Base-by-base conservation (phyloP, 2,797 vertebrate species). In the Melanogrammus aeglefinus region DNA sequence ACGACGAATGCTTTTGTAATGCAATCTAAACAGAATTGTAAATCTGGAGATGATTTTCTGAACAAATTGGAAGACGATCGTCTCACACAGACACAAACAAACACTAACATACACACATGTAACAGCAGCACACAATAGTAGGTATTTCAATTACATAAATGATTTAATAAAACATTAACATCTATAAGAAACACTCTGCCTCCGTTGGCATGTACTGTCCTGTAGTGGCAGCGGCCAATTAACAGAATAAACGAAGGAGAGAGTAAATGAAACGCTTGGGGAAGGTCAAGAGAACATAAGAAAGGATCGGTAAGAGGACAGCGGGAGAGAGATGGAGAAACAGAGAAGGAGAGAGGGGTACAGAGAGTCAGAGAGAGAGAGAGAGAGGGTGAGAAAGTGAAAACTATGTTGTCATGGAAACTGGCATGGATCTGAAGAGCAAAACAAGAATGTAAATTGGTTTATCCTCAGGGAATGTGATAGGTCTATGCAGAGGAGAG, bases 361-460 rank as follows among this genome's bases (percentile, higher is more conserved):
- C 79, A 79, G 73, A 80, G 78, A 70, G 74, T 78, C 41, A 77
- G 66, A 44, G 72, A 78, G 82, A 77, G 66, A 44, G 72, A 78
- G 82, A 79, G 75, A 72, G 78, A 66, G 78, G 88, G 91, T 93
- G 92, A 90, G 89, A 93, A 93, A 94, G 94, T 93, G 94, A 95
- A 92, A 95, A 94, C 91, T 93, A 88, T 93, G 97, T 98, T 96
- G 94, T 96, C 96, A 97, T 97, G 96, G 96, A 94, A 96, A 97
- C 95, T 94, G 93, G 92, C 85, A 94, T 90, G 86, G 94, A 95
- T 96, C 93, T 94, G 93, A 94, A 92, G 93, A 93, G 94, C 93
- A 95, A 94, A 95, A 94, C 88, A 93, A 94, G 94, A 96, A 94
- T 94, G 94, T 92, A 96, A 96, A 96, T 95, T 81, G 82, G 93